These are phyloP conservation scores for Auanema freiburgensis DNA, from an alignment of 2,888 invertebrate genomes.

Conservation along the genomic window DNA sequence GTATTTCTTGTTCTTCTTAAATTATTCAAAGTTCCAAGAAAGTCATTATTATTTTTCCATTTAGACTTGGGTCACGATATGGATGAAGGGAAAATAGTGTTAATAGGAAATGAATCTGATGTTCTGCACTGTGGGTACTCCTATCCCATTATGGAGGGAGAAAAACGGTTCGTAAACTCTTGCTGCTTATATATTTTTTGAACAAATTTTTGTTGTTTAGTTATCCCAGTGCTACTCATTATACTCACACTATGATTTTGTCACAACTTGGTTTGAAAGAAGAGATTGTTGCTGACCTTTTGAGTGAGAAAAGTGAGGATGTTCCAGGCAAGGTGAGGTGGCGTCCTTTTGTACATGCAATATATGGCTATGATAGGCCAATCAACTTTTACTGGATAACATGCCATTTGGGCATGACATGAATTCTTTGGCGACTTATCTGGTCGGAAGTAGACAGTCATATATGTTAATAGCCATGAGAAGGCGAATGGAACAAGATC, in stretches of 20 bases:
- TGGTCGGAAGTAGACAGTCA: constrained; percentile 45
- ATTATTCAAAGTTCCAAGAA: no score
- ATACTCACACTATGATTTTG: constrained; percentile 55
- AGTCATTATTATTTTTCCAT: no score
- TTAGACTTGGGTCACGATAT: constrained; percentile 21
- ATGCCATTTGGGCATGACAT: constrained; percentile 58
- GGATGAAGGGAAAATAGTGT: constrained; percentile 57
- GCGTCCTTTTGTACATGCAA: background rate
- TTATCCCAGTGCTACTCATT: constrained; percentile 58
- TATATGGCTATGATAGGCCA: constrained; percentile 11
- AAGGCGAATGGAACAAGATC: constrained; percentile 56
- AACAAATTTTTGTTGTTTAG: constrained; percentile 30
- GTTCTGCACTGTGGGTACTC: constrained; percentile 58
- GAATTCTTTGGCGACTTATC: constrained; percentile 49
- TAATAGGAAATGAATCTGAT: constrained; percentile 60
- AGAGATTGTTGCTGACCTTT: constrained; percentile 49
- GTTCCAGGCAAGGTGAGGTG: constrained; percentile 43
- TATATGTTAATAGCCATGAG: constrained; percentile 57
- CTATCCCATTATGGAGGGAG: constrained; percentile 51
- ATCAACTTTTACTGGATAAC: constrained; percentile 44
- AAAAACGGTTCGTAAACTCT: constrained; percentile 45
- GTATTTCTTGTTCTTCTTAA: no score
- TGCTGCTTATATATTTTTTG: background rate
- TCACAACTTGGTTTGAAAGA: constrained; percentile 48
- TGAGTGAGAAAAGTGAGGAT: constrained; percentile 48